Evolutionary conservation across 2,888 invertebrate genomes (phyloP).

Genomic region (Melangyna quadrimaculata): DNA sequence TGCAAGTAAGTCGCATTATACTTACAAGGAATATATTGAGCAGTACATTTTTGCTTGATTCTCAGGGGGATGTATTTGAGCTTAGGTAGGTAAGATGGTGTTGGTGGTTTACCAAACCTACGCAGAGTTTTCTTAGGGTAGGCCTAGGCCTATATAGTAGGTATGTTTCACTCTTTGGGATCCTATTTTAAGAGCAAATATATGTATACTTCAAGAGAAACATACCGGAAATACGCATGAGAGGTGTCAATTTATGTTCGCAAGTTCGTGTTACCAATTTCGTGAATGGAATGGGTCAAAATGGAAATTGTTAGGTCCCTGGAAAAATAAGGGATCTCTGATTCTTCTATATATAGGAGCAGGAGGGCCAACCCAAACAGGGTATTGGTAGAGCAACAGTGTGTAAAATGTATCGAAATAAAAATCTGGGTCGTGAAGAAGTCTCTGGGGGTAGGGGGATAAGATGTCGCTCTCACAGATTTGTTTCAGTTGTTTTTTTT

Average conservation of each 20-base stretch:
- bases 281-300: slow-evolving; percentile 5
- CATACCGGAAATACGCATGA: not conserved
- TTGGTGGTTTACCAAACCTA: not conserved
- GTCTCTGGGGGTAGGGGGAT: not conserved
- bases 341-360: no score
- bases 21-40: not conserved
- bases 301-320: slow-evolving; percentile 11
- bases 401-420: not conserved
- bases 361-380: no score
- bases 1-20: not conserved
- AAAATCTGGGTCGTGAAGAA: not conserved
- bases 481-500: not conserved
- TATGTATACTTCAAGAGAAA: slow-evolving; percentile 1
- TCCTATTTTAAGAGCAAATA: slow-evolving; percentile 8
- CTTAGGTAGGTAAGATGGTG: not conserved
- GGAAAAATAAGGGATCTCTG: not conserved
- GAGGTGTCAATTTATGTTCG: slow-evolving; percentile 3
- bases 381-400: not conserved
- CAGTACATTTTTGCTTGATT: not conserved
- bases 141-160: no score
- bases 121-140: slow-evolving; percentile 19
- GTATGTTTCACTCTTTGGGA: slow-evolving; percentile 1
- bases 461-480: not conserved
- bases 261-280: not conserved
- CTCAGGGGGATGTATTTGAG: not conserved